Conservation (phyloP, 1,140 invertebrate genomes). For the Caligus rogercresseyi region DNA sequence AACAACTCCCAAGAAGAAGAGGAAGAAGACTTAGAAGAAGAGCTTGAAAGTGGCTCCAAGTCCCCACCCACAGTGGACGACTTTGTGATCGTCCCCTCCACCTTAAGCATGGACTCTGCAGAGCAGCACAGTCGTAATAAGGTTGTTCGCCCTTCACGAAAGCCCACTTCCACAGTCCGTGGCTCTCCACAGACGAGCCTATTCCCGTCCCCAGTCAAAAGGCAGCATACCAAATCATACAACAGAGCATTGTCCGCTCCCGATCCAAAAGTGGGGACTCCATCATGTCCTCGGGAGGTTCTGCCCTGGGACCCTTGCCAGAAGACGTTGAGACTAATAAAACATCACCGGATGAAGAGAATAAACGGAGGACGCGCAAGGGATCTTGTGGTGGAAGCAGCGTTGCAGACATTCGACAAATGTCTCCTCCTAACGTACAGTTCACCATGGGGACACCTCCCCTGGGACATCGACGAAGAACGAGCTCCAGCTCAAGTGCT, state of each 20-base stretch:
- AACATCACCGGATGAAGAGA: background rate
- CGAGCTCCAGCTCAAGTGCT: conserved; percentile 8
- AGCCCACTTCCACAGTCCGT: background rate
- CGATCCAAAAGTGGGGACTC: background rate
- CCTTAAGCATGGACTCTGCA: conserved; percentile 21
- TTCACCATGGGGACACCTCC: conserved; percentile 19
- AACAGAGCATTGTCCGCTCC: conserved; percentile 25
- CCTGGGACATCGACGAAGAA: conserved; percentile 9
- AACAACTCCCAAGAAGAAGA: background rate
- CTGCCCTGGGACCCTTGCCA: conserved; percentile 13
- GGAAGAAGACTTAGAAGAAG: background rate
- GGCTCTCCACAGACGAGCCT: background rate
- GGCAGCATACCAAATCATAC: conserved; percentile 34
- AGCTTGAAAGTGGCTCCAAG: too few species aligned
- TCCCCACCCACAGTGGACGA: conserved; percentile 41
- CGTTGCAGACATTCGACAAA: conserved; percentile 5
- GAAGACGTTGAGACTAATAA: conserved; percentile 2
- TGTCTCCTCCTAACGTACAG: conserved; percentile 10
- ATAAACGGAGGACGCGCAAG: background rate
- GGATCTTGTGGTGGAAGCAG: background rate
- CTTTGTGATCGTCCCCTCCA: conserved; percentile 61
- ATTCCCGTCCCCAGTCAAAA: conserved; percentile 51
- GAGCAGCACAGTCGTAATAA: background rate
- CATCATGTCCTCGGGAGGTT: conserved; percentile 12
- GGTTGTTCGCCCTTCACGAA: conserved; percentile 7